Percentiles rank a stretch among this genome's conserved stretches.
Evolutionary conservation across 1,140 invertebrate genomes (phyloP).

Genomic region (Macrostomum lignano): DNA sequence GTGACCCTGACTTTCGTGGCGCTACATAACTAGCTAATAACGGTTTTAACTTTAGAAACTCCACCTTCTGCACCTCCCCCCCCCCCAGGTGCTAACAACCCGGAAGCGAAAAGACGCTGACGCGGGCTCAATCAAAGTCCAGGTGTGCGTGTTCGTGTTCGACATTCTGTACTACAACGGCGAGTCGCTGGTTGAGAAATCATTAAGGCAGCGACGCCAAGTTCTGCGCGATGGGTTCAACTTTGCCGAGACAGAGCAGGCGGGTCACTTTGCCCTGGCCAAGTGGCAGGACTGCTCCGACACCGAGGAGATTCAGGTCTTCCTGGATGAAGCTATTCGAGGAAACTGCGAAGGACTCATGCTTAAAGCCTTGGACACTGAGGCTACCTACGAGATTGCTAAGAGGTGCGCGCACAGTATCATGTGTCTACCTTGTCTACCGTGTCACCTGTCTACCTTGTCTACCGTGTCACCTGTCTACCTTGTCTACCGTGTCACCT

Average conservation of each 20-base stretch:
- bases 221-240: slow-evolving; percentile 37
- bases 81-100: neutral
- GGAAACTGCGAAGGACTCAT: slow-evolving; percentile 91
- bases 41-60: slow-evolving; percentile 5
- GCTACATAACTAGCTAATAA: slow-evolving; percentile 24
- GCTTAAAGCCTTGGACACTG: slow-evolving; percentile 73
- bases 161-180: slow-evolving; percentile 84
- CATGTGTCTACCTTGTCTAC: too few relatives aligned
- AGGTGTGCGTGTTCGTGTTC: slow-evolving; percentile 89
- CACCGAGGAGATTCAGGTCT: slow-evolving; percentile 69
- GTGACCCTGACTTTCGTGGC: too few relatives aligned
- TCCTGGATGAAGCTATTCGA: slow-evolving; percentile 77
- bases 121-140: slow-evolving; percentile 65
- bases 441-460: too few relatives aligned
- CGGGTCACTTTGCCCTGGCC: slow-evolving; percentile 65
- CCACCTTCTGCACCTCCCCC: neutral
- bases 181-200: slow-evolving; percentile 45
- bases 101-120: slow-evolving; percentile 40
- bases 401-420: too few relatives aligned
- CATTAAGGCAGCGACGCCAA: slow-evolving; percentile 44
- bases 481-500: too few relatives aligned
- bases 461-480: too few relatives aligned
- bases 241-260: too few relatives aligned
- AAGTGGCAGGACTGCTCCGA: slow-evolving; percentile 41
- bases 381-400: slow-evolving; percentile 88